Evolutionary conservation across 1,140 invertebrate genomes (phyloP).

Genomic region (Caenorhabditis tropicalis): DNA sequence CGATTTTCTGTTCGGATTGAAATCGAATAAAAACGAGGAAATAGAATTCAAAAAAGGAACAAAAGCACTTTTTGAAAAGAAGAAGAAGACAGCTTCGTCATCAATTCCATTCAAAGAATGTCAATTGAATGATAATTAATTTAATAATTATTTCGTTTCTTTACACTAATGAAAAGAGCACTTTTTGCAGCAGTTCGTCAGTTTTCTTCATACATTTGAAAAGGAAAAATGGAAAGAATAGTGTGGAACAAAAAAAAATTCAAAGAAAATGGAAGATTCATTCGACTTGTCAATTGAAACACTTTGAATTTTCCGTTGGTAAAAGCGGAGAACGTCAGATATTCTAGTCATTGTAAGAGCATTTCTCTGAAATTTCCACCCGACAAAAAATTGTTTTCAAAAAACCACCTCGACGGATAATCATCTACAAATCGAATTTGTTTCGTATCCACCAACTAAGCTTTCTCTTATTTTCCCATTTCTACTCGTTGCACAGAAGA

Average conservation of each 20-base stretch:
- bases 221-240: background rate
- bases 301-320: too few species aligned
- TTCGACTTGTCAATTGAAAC: too few species aligned
- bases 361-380: too few species aligned
- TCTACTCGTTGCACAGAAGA: background rate
- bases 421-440: conserved; percentile 31
- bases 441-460: background rate
- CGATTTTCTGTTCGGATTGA: too few species aligned
- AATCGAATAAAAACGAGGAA: too few species aligned
- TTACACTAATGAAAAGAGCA: background rate
- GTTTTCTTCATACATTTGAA: background rate
- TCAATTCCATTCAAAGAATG: conserved; percentile 3
- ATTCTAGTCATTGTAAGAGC: too few species aligned
- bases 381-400: too few species aligned
- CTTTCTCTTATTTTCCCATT: background rate
- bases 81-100: background rate
- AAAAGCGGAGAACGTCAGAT: too few species aligned
- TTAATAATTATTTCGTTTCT: background rate
- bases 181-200: background rate
- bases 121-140: conserved; percentile 15
- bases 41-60: background rate
- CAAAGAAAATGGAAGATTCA: too few species aligned
- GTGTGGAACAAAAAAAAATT: too few species aligned
- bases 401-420: background rate
- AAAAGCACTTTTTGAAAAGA: background rate